Conservation (phyloP, 2,888 invertebrate species). For the Podabrus alpinus region DNA sequence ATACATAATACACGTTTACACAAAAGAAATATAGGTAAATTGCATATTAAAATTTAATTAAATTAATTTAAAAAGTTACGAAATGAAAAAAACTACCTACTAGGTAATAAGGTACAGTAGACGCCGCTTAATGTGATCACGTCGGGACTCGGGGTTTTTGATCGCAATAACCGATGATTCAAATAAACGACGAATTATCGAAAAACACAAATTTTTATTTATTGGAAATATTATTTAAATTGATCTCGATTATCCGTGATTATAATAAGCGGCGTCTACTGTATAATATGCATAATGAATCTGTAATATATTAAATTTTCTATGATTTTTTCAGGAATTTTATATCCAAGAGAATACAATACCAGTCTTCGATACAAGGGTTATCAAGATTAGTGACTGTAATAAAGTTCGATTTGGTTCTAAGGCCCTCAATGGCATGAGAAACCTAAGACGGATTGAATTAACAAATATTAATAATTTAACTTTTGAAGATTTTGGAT, state of each 20-base stretch:
- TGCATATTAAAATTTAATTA: neutral
- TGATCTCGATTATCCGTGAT: no score
- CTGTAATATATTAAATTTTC: neutral
- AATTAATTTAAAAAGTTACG: neutral
- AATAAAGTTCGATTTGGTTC: slow-evolving; percentile 62
- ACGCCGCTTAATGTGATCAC: no score
- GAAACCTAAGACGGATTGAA: slow-evolving; percentile 65
- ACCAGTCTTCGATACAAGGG: slow-evolving; percentile 42
- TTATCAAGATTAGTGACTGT: slow-evolving; percentile 70
- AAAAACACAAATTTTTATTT: no score
- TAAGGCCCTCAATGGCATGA: slow-evolving; percentile 64
- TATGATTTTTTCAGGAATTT: slow-evolving; percentile 44
- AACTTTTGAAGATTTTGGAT: slow-evolving; percentile 63
- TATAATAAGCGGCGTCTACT: no score
- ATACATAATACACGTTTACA: neutral
- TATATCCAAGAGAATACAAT: slow-evolving; percentile 46
- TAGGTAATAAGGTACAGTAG: no score
- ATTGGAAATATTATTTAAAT: no score
- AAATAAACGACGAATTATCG: no score
- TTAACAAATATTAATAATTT: slow-evolving; percentile 67
- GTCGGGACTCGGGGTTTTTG: no score
- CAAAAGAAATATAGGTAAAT: neutral
- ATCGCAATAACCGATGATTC: no score
- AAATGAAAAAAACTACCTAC: no score
- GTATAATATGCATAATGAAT: no score